Evolutionary conservation across 1,140 invertebrate species (phyloP).

Genomic region (Anastrepha obliqua): DNA sequence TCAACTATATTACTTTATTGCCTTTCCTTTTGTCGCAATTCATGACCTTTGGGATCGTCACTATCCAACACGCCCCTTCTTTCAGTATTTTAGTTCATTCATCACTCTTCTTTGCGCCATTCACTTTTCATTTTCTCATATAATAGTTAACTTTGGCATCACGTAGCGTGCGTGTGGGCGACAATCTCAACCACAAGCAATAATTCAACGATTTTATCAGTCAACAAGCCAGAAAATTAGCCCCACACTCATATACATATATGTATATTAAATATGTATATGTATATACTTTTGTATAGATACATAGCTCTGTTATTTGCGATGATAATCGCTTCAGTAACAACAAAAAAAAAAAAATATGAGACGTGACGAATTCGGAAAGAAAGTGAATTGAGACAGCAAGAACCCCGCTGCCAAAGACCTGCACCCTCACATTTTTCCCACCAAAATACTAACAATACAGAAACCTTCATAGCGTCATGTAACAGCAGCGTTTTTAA

Average conservation of each 20-base stretch:
- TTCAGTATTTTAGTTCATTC: background rate
- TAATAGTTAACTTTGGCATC: background rate
- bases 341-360: background rate
- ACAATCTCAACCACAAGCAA: background rate
- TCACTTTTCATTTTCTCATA: background rate
- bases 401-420: background rate
- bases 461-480: no score
- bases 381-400: constrained; percentile 19
- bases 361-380: background rate
- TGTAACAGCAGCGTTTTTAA: no score
- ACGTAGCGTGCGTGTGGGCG: background rate
- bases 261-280: background rate
- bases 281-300: background rate
- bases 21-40: background rate
- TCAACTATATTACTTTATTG: background rate
- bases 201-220: constrained; percentile 25
- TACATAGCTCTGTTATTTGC: background rate
- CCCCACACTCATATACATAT: no score
- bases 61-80: background rate
- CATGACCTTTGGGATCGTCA: background rate
- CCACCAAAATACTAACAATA: no score
- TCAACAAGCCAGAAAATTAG: constrained; percentile 13
- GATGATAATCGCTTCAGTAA: background rate
- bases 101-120: background rate
- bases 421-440: background rate